Evolutionary conservation across 53 echinoderm and acorn worm genomes (phyloP).

Genomic region (Astropecten irregularis): DNA sequence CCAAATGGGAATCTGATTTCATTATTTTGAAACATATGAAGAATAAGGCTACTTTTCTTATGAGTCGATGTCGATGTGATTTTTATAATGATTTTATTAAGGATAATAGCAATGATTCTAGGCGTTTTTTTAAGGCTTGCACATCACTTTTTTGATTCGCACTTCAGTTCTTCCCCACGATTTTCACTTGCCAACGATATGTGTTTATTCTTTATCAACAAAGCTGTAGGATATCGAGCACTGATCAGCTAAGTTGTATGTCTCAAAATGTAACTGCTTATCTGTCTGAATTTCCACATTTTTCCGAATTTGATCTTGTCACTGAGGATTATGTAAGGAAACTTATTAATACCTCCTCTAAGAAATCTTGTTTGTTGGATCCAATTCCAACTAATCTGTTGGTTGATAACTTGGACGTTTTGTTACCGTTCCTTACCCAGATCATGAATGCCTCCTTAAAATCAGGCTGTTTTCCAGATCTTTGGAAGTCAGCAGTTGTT

Average conservation of each 20-base stretch:
- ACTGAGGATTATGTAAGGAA: not conserved
- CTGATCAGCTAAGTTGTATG: not conserved
- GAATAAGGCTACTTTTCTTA: not conserved
- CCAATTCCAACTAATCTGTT: not conserved
- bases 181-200: not conserved
- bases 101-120: too few species aligned
- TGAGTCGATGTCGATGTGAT: too few species aligned
- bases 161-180: not conserved
- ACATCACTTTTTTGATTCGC: too few species aligned
- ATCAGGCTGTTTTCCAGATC: too few species aligned
- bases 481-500: not conserved
- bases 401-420: not conserved
- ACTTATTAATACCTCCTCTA: not conserved
- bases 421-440: not conserved
- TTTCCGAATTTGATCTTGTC: not conserved
- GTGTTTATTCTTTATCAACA: not conserved
- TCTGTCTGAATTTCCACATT: not conserved
- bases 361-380: not conserved
- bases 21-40: not conserved
- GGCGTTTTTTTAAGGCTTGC: too few species aligned
- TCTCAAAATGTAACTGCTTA: not conserved
- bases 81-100: too few species aligned
- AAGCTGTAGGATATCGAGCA: not conserved
- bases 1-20: not conserved
- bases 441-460: too few species aligned